A percentile compares a stretch with the other conserved stretches of the same genome.
phyloP scores from a whole-genome alignment of 2,888 invertebrate species.

The Geophilus truncorum region DNA sequence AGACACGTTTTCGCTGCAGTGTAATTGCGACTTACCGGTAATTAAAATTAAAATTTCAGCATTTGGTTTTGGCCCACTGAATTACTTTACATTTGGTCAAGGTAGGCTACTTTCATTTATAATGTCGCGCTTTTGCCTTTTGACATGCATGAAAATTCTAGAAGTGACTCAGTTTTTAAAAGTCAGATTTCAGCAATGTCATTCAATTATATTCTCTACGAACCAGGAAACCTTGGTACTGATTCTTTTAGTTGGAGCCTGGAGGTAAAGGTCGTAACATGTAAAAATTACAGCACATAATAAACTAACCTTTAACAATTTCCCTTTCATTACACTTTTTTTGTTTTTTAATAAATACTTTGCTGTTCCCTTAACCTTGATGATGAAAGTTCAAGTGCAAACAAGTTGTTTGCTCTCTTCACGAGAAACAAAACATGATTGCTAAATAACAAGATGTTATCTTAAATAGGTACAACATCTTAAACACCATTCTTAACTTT shows the following conservation, averaged over 20 bases:
- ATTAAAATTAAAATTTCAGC: background rate
- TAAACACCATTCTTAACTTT: background rate
- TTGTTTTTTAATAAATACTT: background rate
- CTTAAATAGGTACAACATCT: background rate
- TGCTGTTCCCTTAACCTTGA: background rate
- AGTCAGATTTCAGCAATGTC: background rate
- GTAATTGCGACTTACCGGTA: background rate
- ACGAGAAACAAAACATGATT: background rate
- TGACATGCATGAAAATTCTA: background rate
- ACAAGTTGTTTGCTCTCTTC: background rate
- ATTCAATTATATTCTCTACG: background rate
- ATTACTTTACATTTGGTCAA: background rate
- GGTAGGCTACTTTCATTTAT: background rate
- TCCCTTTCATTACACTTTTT: background rate
- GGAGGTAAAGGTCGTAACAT: background rate
- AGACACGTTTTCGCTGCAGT: too few relatives aligned
- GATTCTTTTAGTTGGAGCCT: too few relatives aligned
- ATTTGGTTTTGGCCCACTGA: background rate
- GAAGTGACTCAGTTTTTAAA: background rate
- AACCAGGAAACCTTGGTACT: background rate
- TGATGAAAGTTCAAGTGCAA: background rate
- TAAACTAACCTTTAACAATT: background rate
- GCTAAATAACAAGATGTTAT: background rate
- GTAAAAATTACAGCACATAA: background rate
- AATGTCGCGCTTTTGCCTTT: background rate